phyloP scores from a whole-genome alignment of 2,113 vertebrate species.

The Aptenodytes patagonicus region DNA sequence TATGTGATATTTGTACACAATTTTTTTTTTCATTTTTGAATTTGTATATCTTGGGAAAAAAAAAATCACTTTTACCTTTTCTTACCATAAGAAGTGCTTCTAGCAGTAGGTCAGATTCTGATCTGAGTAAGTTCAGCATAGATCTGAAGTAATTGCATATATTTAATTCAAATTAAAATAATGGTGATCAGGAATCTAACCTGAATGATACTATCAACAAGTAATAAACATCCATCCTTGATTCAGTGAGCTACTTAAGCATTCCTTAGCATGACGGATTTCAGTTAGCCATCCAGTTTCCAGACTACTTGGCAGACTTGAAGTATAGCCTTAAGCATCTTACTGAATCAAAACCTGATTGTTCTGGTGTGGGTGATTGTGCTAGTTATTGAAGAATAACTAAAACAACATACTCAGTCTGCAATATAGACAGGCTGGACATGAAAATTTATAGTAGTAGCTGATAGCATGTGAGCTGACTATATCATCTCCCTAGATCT shows the following conservation, averaged over 20 bases:
- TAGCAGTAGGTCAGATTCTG: conserved; percentile 12
- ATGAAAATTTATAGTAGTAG: conserved; percentile 22
- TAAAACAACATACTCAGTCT: neutral
- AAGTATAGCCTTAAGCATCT: neutral
- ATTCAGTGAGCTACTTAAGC: conserved; percentile 35
- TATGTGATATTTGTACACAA: conserved; percentile 95
- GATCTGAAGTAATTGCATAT: conserved; percentile 1
- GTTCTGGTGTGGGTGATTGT: conserved; percentile 13
- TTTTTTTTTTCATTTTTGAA: conserved; percentile 72
- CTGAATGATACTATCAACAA: neutral
- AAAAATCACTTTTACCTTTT: conserved; percentile 70
- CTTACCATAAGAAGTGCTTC: conserved; percentile 63
- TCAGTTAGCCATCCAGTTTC: neutral
- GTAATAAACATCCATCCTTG: neutral
- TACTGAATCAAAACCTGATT: conserved; percentile 9
- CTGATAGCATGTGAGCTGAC: conserved; percentile 59
- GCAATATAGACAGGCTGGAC: neutral
- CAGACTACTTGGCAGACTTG: neutral
- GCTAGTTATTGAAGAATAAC: conserved; percentile 38
- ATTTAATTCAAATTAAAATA: conserved; percentile 1
- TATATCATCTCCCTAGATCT: conserved; percentile 44
- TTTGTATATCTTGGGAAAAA: conserved; percentile 73
- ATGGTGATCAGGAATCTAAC: neutral
- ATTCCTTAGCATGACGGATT: neutral
- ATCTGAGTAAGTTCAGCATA: neutral